Percentiles rank a stretch among this genome's conserved stretches.
These are phyloP conservation scores for Oryzias woworae DNA, from an alignment of 2,113 vertebrate species.

Conservation along the genomic window DNA sequence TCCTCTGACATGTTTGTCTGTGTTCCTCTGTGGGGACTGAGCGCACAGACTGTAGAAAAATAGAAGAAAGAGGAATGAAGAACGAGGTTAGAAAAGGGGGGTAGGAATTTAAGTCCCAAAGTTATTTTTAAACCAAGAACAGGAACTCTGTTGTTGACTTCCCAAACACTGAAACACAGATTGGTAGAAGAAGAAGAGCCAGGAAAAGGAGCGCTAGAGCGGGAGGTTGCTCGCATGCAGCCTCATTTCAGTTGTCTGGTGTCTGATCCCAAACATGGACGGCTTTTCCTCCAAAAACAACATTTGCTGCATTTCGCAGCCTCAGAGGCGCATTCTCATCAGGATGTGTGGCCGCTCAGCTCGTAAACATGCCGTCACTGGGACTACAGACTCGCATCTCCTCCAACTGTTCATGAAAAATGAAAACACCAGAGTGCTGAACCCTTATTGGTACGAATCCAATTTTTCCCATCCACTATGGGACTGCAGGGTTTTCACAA, in stretches of 20 bases:
- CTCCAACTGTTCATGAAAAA: conserved; percentile 16
- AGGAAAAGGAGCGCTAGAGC: conserved; percentile 10
- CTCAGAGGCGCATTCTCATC: conserved; percentile 11
- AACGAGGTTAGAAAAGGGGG: conserved; percentile 26
- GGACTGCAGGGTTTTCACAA: background rate
- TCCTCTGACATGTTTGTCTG: no score
- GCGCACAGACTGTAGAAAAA: conserved; percentile 40
- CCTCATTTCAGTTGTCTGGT: conserved; percentile 35
- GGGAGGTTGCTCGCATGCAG: conserved; percentile 14
- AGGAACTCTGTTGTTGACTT: conserved; percentile 74
- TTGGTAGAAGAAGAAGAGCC: conserved; percentile 26
- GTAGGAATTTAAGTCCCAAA: conserved; percentile 64
- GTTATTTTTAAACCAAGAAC: conserved; percentile 77
- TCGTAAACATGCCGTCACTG: conserved; percentile 7
- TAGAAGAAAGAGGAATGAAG: conserved; percentile 38
- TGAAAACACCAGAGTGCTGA: conserved; percentile 13
- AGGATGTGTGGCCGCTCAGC: background rate
- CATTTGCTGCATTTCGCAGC: conserved; percentile 7
- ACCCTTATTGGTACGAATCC: conserved; percentile 4
- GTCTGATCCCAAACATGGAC: conserved; percentile 5
- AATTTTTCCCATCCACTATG: conserved; percentile 1
- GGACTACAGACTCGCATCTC: conserved; percentile 1
- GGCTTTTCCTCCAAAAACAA: conserved; percentile 17
- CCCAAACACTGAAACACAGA: conserved; percentile 56
- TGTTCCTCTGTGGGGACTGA: background rate